Base-by-base conservation (phyloP, 2,888 invertebrate species). In the Pyrrhosoma nymphula region DNA sequence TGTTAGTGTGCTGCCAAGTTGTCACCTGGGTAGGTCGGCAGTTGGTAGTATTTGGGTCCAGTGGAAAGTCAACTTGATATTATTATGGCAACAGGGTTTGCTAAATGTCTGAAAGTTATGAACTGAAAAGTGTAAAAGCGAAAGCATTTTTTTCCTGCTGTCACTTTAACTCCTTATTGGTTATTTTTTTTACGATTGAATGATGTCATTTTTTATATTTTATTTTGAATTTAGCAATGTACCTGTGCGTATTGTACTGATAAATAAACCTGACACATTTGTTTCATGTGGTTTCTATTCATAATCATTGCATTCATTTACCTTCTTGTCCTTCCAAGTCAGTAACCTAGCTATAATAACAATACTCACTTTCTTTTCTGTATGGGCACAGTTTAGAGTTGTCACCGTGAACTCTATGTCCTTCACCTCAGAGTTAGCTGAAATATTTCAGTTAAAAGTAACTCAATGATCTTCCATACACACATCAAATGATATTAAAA, bases 381-480 rank as follows among this genome's bases (percentile, higher is more conserved):
- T 96, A 96, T 98, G 97, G 93, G 97, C 96, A 97, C 98, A 98
- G 97, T 99, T 98, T 75, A 99, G 97, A 0, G 99, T 99, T 55
- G 98, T 98, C n/a, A 99, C 98, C 0, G 98, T 99, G 96, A 99
- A 98, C 97, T 99, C 99, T 96, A 99, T 98, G 96, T 99, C 99
- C 97, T 98, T 98, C 75, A 98, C 98, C 96, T 98, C 98, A 96
- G 98, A 98, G 95, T 98, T 98, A 96, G 98, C 98, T 98, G 97
- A 18, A 97, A 97, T 95, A 95, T 95, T 47, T 96, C 88, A 95
- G 95, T 95, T 95, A 95, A 95, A 47, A 93, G 20, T 3, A 60
- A 10, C 93, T 89, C 16, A 63, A 90, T 93, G 95, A 20, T 56
- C 47, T 30, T 69, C 55, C 39, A 26, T 69, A 55, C 14, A 2